phyloP scores from a whole-genome alignment of 2,888 invertebrate genomes.

The Volucella inanis region DNA sequence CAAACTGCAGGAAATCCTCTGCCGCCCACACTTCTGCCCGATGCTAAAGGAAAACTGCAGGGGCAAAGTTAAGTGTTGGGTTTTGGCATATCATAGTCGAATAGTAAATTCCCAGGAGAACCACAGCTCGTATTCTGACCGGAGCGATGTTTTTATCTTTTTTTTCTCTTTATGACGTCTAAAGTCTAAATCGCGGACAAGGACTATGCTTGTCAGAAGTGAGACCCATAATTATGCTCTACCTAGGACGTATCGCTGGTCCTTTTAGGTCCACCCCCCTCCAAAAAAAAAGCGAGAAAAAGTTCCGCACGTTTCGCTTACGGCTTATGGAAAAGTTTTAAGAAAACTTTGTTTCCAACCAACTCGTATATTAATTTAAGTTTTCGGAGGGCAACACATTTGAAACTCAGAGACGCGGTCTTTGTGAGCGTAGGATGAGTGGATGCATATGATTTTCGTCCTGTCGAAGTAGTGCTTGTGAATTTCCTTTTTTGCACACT shows the following conservation, averaged over 20 bases:
- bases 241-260: neutral
- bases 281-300: slow-evolving; percentile 2
- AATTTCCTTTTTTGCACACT: too few relatives aligned
- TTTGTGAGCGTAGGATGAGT: slow-evolving; percentile 18
- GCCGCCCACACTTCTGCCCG: neutral
- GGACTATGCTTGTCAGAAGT: slow-evolving; percentile 15
- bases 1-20: slow-evolving; percentile 44
- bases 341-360: slow-evolving; percentile 32
- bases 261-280: neutral
- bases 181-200: slow-evolving; percentile 18
- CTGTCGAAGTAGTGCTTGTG: too few relatives aligned
- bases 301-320: slow-evolving; percentile 36
- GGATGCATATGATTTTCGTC: slow-evolving; percentile 2
- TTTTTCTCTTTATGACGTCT: slow-evolving; percentile 22
- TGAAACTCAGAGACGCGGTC: neutral
- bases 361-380: slow-evolving; percentile 34
- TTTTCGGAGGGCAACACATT: slow-evolving; percentile 5
- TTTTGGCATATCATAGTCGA: slow-evolving; percentile 14
- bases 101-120: slow-evolving; percentile 9
- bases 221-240: slow-evolving; percentile 35
- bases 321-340: slow-evolving; percentile 14
- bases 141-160: neutral
- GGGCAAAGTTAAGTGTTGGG: slow-evolving; percentile 37
- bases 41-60: neutral
- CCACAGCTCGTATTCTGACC: neutral